Evolutionary conservation across 2,113 vertebrate genomes (phyloP), one percentile per base, ranked within the genome.

Genomic region (Pelecanus crispus): DNA sequence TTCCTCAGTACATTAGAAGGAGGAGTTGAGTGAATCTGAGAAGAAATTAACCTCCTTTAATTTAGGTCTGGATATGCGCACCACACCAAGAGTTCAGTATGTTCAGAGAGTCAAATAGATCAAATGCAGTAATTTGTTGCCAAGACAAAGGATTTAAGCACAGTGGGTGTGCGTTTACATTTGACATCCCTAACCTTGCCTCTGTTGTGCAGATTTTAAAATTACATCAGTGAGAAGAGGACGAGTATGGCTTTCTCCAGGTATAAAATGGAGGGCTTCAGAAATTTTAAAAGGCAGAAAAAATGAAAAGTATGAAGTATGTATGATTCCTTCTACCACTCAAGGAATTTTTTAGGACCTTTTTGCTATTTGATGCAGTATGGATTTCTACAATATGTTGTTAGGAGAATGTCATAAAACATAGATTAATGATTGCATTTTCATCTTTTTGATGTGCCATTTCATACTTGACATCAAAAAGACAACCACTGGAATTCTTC

Each of bases 391-490:
- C 82, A 95, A 84, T 81, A 73, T 42, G 68, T 95, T 96, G 94
- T 97, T 97, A 96, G 70, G 82, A 86, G 91, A 73, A 84, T 95
- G 74, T 97, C 83, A 98, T 98, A 72, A 98, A 98, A 98, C 95
- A 98, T 97, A 98, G 95, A 98, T 97, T 98, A 98, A 96, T 97
- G 96, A 97, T 90, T 96, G 93, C 81, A 96, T 98, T 98, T 97
- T 95, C 94, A 95, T 96, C 79, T 94, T 97, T 98, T 98, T 98
- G 97, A 98, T 98, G 97, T 98, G 94, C 92, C 95, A 94, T 97
- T 98, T 98, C 96, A 97, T 97, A 96, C 94, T 63, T 95, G 53
- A 98, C 97, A 98, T 98, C 97, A 98, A 98, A 98, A 97, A 94
- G 94, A 93, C 70, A 97, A 91, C 96, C 44, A 17, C 93, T 95